phyloP scores from a whole-genome alignment of 1,140 invertebrate genomes.

The Dreissena polymorpha region DNA sequence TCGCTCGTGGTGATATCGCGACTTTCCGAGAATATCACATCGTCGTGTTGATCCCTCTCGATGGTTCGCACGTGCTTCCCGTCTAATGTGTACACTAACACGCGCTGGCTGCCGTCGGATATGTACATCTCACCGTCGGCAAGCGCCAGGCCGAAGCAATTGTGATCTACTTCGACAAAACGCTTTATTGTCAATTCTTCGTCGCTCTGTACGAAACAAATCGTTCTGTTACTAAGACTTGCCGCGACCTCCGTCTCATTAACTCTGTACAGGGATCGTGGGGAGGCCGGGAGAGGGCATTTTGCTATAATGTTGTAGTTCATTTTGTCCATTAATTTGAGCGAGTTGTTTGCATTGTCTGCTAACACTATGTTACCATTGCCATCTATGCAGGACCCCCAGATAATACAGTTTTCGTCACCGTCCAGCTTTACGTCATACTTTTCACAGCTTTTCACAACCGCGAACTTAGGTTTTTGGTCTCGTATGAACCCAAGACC shows the following conservation, averaged over 20 bases:
- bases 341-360: conserved; percentile 29
- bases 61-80: conserved; percentile 20
- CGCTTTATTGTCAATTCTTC: conserved; percentile 5
- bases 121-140: conserved; percentile 40
- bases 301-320: conserved; percentile 10
- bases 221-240: conserved; percentile 30
- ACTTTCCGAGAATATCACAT: conserved; percentile 31
- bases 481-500: conserved; percentile 15
- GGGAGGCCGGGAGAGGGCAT: conserved; percentile 19
- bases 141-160: conserved; percentile 36
- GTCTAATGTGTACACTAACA: conserved; percentile 28
- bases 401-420: conserved; percentile 36
- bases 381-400: conserved; percentile 25
- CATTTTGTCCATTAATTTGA: conserved; percentile 37
- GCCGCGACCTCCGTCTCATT: conserved; percentile 14
- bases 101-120: conserved; percentile 33
- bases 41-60: neutral
- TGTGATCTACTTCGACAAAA: conserved; percentile 34
- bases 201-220: conserved; percentile 8
- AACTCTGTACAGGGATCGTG: conserved; percentile 12
- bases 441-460: conserved; percentile 1
- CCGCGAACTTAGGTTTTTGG: conserved; percentile 13
- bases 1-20: conserved; percentile 28
- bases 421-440: conserved; percentile 6
- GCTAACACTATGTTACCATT: conserved; percentile 30